Evolutionary conservation across 2,888 invertebrate species (phyloP).

Genomic region (Malacosoma neustria): DNA sequence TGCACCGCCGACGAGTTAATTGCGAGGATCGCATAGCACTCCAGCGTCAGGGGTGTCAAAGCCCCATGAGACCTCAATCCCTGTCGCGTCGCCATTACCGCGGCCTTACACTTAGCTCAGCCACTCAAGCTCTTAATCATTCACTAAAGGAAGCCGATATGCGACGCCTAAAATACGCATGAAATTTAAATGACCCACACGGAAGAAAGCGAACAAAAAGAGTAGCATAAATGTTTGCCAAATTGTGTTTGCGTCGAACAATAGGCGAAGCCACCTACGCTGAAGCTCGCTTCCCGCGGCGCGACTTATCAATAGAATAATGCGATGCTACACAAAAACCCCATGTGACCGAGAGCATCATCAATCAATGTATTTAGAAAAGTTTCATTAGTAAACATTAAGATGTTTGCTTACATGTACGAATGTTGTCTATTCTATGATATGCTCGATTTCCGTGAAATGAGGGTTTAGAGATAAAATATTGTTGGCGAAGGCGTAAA

Average conservation of each 20-base stretch:
- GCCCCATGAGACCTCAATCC: constrained; percentile 36
- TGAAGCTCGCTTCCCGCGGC: constrained; percentile 53
- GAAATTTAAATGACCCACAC: constrained; percentile 64
- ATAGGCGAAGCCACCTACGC: constrained; percentile 66
- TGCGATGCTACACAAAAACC: constrained; percentile 57
- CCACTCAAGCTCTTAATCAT: constrained; percentile 57
- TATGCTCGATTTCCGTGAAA: constrained; percentile 61
- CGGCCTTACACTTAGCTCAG: constrained; percentile 21
- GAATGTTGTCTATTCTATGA: constrained; percentile 55
- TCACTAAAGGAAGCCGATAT: constrained; percentile 58
- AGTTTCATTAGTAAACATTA: constrained; percentile 75
- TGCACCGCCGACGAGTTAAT: constrained; percentile 64
- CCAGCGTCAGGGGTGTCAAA: constrained; percentile 32
- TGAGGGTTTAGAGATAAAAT: constrained; percentile 47
- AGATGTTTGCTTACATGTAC: constrained; percentile 74
- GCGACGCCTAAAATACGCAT: constrained; percentile 57
- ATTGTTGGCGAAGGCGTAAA: constrained; percentile 44
- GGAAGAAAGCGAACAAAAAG: constrained; percentile 34
- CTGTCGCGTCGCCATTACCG: constrained; percentile 10
- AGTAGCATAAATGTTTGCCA: constrained; percentile 51
- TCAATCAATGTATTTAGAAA: constrained; percentile 71
- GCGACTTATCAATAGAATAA: constrained; percentile 67
- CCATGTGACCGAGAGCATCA: constrained; percentile 47
- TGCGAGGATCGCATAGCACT: constrained; percentile 62
- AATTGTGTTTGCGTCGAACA: constrained; percentile 51